Evolutionary conservation across 2,113 vertebrate species (phyloP).

Genomic region (Scomber colias): DNA sequence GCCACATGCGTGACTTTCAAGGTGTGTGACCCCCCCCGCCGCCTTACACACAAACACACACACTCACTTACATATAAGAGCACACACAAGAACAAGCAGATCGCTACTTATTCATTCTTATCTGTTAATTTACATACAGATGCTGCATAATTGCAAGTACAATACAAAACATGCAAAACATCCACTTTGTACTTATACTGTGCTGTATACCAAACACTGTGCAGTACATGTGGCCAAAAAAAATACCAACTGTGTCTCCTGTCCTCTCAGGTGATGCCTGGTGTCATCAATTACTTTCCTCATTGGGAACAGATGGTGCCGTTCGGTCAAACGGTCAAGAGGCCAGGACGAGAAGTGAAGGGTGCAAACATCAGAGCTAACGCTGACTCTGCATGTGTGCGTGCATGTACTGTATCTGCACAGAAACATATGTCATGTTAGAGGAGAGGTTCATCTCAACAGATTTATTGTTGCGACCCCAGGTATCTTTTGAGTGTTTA

Average conservation of each 20-base stretch:
- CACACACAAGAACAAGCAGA: not conserved
- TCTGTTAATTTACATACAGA: slow-evolving; percentile 36
- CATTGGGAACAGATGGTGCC: slow-evolving; percentile 34
- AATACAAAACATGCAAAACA: slow-evolving; percentile 26
- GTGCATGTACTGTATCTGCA: not conserved
- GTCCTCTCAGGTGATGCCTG: slow-evolving; percentile 10
- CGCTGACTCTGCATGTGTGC: not conserved
- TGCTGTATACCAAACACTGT: not conserved
- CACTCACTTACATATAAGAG: not conserved
- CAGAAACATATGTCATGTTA: not conserved
- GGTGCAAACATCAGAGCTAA: slow-evolving; percentile 8
- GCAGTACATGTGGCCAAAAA: not conserved
- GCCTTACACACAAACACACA: slow-evolving; percentile 7
- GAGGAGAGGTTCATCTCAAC: not conserved
- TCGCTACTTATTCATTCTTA: slow-evolving; percentile 32
- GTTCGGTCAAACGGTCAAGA: not conserved
- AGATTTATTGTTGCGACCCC: slow-evolving; percentile 24
- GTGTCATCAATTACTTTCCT: slow-evolving; percentile 29
- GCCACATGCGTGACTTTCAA: slow-evolving; percentile 50
- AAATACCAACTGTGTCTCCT: not conserved
- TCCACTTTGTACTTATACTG: not conserved
- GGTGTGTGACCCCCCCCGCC: slow-evolving; percentile 33
- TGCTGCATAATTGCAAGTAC: slow-evolving; percentile 33
- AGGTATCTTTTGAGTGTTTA: slow-evolving; percentile 6
- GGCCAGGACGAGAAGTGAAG: not conserved